These are phyloP conservation scores for Aradophagus sp. DNA, from an alignment of 1,140 invertebrate species.

Conservation along the genomic window DNA sequence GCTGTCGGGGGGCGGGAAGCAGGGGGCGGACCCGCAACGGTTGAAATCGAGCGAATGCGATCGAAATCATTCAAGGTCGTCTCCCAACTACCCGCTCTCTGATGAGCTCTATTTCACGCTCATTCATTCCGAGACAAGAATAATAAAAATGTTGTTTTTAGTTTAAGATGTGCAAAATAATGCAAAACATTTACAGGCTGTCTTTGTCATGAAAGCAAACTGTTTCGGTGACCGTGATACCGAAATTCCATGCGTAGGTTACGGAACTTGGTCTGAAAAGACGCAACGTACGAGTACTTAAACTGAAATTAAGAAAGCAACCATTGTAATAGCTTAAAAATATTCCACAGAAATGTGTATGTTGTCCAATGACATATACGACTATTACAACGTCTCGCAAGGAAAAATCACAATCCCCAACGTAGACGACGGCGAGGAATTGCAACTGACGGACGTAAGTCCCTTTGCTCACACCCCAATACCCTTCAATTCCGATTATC, in stretches of 20 bases:
- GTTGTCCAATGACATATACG: conserved; percentile 79
- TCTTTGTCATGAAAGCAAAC: too few species aligned
- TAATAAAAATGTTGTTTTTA: conserved; percentile 9
- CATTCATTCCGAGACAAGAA: too few species aligned
- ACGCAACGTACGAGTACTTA: too few species aligned
- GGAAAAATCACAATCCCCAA: conserved; percentile 84
- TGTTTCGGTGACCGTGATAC: too few species aligned
- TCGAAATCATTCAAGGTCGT: conserved; percentile 31
- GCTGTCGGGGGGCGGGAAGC: conserved; percentile 71
- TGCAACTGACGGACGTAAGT: conserved; percentile 84
- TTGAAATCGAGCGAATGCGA: too few species aligned
- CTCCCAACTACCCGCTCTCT: conserved; percentile 68
- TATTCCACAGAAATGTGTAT: conserved; percentile 75
- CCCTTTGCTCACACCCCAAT: conserved; percentile 22
- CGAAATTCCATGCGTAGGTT: too few species aligned
- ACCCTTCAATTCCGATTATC: conserved; percentile 2
- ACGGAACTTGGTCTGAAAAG: too few species aligned
- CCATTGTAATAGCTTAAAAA: conserved; percentile 60
- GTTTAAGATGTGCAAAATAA: conserved; percentile 5
- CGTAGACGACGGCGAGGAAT: conserved; percentile 86
- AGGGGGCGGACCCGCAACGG: conserved; percentile 53
- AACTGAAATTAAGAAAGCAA: conserved; percentile 1
- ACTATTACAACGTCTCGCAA: conserved; percentile 85
- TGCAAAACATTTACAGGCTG: too few species aligned
- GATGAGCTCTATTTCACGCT: conserved; percentile 59